phyloP scores from a whole-genome alignment of 2,113 vertebrate genomes.

The Amblyornis subalaris region DNA sequence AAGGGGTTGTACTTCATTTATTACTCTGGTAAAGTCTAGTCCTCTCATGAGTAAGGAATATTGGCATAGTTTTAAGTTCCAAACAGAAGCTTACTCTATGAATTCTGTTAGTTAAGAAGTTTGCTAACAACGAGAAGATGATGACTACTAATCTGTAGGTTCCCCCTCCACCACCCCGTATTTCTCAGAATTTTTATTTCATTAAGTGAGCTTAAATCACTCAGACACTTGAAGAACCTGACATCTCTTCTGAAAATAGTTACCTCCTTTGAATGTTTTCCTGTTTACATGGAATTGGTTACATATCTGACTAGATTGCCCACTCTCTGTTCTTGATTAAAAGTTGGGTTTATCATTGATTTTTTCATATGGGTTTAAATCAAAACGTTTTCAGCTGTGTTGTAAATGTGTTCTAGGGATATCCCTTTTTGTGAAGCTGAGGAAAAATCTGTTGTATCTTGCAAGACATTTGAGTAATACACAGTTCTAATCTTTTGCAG shows the following conservation, averaged over 20 bases:
- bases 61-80: background rate
- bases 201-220: background rate
- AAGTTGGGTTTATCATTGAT: background rate
- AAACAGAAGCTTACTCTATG: background rate
- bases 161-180: accelerated
- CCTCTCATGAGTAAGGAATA: background rate
- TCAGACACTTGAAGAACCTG: background rate
- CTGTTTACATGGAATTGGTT: background rate
- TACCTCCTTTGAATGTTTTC: background rate
- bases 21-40: background rate
- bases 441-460: background rate
- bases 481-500: constrained; percentile 63
- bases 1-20: background rate
- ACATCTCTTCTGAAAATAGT: background rate
- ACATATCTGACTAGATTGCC: background rate
- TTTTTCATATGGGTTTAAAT: background rate
- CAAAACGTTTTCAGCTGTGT: background rate
- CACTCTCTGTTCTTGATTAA: background rate
- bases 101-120: background rate
- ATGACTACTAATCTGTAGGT: background rate
- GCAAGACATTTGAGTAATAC: background rate
- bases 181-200: background rate
- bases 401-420: background rate
- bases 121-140: background rate
- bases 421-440: background rate